These are phyloP conservation scores for Numida meleagris DNA, from an alignment of 2,113 vertebrate genomes.

Conservation along the genomic window DNA sequence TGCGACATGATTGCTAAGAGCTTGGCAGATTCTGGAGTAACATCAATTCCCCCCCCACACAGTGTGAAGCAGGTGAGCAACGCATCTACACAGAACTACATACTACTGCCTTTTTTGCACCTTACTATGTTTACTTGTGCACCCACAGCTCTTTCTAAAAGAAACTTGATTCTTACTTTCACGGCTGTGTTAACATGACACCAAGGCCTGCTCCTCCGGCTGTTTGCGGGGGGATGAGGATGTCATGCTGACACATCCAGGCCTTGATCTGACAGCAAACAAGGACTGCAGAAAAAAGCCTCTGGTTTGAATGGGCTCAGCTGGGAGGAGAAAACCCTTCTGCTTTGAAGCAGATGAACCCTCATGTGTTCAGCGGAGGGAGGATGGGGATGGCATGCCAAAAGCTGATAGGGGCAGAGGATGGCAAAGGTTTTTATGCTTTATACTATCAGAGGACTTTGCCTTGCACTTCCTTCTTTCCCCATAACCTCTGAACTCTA, in stretches of 20 bases:
- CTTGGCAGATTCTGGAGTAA: neutral
- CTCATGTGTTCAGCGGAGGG: neutral
- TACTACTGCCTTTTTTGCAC: neutral
- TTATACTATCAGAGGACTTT: neutral
- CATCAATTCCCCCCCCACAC: neutral
- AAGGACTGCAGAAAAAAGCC: neutral
- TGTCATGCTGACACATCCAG: slow-evolving; percentile 45
- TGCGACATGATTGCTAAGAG: neutral
- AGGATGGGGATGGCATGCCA: neutral
- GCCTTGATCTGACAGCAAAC: slow-evolving; percentile 55
- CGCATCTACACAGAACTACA: neutral
- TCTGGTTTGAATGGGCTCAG: neutral
- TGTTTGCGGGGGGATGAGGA: neutral
- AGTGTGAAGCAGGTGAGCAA: neutral
- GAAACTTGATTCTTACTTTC: slow-evolving; percentile 38
- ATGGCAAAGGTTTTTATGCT: neutral
- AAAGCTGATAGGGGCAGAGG: neutral
- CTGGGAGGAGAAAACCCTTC: slow-evolving; percentile 6
- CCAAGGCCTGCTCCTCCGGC: neutral
- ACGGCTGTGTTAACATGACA: slow-evolving; percentile 24
- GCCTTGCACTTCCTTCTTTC: neutral
- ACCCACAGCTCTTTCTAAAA: slow-evolving; percentile 17
- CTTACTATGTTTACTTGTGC: neutral
- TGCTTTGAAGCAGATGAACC: neutral
- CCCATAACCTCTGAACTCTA: neutral